Conservation (phyloP, 2,113 vertebrate genomes). For the Phocoena phocoena region DNA sequence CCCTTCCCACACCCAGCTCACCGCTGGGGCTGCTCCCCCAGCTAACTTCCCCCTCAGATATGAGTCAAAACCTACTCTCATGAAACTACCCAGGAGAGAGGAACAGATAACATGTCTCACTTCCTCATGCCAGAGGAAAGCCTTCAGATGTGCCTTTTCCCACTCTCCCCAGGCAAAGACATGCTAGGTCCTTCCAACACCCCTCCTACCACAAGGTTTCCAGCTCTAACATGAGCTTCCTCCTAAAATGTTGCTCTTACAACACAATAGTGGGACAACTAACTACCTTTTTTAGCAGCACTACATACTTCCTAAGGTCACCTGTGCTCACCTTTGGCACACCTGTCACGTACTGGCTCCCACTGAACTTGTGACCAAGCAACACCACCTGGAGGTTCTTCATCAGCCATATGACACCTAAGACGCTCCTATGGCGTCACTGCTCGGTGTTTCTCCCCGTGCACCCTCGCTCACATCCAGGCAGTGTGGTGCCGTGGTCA, state of each 20-base stretch:
- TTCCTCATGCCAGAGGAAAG: neutral
- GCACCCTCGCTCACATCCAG: neutral
- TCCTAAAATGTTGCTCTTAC: neutral
- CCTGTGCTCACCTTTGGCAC: neutral
- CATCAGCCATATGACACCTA: accelerated
- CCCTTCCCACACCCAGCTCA: neutral
- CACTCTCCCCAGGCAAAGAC: neutral
- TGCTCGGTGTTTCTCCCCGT: accelerated
- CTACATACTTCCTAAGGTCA: neutral
- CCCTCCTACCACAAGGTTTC: neutral
- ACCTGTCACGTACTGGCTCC: accelerated
- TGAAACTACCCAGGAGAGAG: neutral
- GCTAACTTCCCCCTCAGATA: neutral
- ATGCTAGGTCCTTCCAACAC: neutral
- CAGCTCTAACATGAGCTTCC: neutral
- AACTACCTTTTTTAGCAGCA: neutral
- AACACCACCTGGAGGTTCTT: neutral
- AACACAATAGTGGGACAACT: neutral
- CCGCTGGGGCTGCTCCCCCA: neutral
- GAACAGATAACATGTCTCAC: accelerated
- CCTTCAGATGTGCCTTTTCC: neutral
- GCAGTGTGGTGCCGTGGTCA: neutral
- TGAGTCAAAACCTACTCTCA: neutral
- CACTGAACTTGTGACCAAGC: neutral
- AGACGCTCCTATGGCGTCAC: accelerated